phyloP scores from a whole-genome alignment of 2,888 invertebrate genomes.

The Chaitophorus viminalis region DNA sequence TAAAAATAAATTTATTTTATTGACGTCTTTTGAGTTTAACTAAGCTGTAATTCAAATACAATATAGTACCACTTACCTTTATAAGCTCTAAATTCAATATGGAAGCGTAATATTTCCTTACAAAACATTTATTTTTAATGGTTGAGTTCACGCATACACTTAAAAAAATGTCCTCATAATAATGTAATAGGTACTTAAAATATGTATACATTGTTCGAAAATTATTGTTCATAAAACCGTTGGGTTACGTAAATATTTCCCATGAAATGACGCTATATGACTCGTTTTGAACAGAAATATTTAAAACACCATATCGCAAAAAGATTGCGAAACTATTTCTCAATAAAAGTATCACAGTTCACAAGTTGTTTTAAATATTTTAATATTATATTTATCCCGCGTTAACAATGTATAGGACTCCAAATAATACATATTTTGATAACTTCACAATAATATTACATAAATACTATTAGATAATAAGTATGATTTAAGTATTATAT shows the following conservation, averaged over 20 bases:
- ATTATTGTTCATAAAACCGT: neutral
- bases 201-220: neutral
- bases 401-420: neutral
- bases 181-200: neutral
- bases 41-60: too few species aligned
- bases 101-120: neutral
- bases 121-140: neutral
- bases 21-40: too few species aligned
- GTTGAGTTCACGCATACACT: neutral
- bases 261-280: neutral
- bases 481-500: neutral
- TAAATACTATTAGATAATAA: neutral
- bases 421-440: neutral
- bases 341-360: conserved; percentile 1
- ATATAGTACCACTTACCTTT: too few species aligned
- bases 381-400: neutral
- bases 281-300: neutral
- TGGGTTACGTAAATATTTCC: conserved; percentile 7
- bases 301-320: neutral
- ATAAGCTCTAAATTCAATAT: neutral
- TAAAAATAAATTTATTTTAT: too few species aligned
- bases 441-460: neutral
- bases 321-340: conserved; percentile 23
- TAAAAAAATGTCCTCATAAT: neutral
- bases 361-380: neutral